phyloP scores from a whole-genome alignment of 1,140 invertebrate species.

The Dysdera silvatica region DNA sequence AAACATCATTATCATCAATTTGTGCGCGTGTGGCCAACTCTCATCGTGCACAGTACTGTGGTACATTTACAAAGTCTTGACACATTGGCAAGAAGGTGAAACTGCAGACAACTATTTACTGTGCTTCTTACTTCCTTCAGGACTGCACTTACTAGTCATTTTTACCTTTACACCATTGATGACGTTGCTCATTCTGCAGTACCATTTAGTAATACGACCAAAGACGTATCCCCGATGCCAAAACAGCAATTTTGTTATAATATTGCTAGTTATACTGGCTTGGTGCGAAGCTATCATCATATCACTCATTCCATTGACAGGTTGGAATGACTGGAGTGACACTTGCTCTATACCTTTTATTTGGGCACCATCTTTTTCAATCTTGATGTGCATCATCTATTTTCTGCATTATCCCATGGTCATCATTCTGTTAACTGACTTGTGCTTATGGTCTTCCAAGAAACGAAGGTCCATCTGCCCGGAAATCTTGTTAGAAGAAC shows the following conservation, averaged over 20 bases:
- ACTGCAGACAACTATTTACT: neutral
- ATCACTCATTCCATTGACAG: constrained; percentile 7
- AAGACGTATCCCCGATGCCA: neutral
- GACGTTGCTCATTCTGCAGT: constrained; percentile 11
- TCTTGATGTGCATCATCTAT: constrained; percentile 13
- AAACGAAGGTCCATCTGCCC: neutral
- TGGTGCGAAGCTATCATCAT: constrained; percentile 20
- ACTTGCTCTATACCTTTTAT: neutral
- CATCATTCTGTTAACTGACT: neutral
- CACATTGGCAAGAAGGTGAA: neutral
- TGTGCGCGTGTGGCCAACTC: constrained; percentile 11
- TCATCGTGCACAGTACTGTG: neutral
- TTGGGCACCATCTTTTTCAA: constrained; percentile 6
- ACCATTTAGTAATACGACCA: neutral
- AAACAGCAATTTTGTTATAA: neutral
- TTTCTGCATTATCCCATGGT: constrained; percentile 19
- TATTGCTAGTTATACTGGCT: neutral
- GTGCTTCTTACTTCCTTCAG: neutral
- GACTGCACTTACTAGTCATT: constrained; percentile 1
- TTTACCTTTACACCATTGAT: constrained; percentile 24
- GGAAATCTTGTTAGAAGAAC: neutral
- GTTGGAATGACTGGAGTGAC: constrained; percentile 11
- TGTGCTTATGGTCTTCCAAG: neutral
- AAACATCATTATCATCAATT: constrained; percentile 10
- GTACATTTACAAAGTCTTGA: neutral